Conservation (phyloP, 2,888 invertebrate genomes). For the Bruchidius siliquastri region DNA sequence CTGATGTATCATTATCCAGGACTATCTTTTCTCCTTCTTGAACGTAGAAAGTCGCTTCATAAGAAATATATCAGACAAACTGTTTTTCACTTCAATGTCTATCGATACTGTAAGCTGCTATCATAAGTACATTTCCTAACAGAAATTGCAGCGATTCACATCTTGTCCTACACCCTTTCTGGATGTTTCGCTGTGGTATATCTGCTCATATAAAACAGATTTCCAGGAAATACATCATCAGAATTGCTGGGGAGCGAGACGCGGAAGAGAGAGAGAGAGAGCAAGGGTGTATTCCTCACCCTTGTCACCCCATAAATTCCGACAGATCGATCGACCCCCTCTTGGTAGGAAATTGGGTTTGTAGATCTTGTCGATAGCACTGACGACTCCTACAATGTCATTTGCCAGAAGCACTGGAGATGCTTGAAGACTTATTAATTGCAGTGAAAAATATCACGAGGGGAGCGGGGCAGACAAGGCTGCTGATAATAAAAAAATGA, state of each 20-base stretch:
- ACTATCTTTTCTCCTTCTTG: no score
- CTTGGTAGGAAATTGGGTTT: slow-evolving; percentile 43
- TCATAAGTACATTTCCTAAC: background rate
- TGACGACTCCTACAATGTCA: background rate
- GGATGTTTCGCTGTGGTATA: background rate
- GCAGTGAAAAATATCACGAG: background rate
- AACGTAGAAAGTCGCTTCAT: no score
- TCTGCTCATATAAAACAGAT: background rate
- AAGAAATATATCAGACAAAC: background rate
- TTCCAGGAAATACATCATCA: background rate
- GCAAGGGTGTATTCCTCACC: slow-evolving; percentile 17
- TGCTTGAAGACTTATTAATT: slow-evolving; percentile 13
- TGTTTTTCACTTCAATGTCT: background rate
- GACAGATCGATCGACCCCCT: slow-evolving; percentile 39
- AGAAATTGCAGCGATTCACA: background rate
- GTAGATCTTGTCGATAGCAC: slow-evolving; percentile 31
- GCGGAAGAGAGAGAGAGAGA: slow-evolving; percentile 26
- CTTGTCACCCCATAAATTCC: slow-evolving; percentile 13
- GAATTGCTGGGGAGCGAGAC: slow-evolving; percentile 11
- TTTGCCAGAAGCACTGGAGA: slow-evolving; percentile 11
- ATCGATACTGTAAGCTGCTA: background rate
- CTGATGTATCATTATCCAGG: no score
- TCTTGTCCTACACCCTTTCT: background rate
- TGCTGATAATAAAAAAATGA: no score
- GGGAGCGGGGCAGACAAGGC: background rate